These are phyloP conservation scores for Sericinus montela DNA, from an alignment of 2,888 invertebrate genomes.

Conservation along the genomic window DNA sequence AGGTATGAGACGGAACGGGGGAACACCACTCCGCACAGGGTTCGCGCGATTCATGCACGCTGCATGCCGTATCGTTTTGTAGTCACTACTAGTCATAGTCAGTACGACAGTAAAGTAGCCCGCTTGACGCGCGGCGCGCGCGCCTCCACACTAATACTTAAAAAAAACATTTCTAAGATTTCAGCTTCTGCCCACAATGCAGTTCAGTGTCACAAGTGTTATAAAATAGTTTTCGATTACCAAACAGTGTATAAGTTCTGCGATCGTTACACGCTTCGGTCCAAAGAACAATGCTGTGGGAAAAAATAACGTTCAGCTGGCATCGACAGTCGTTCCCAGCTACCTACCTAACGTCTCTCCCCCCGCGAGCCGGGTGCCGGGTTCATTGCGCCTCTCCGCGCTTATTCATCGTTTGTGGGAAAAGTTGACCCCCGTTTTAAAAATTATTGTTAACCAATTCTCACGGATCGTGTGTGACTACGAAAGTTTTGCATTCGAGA, in stretches of 20 bases:
- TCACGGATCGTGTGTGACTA: slow-evolving; percentile 64
- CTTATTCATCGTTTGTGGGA: slow-evolving; percentile 80
- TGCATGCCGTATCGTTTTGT: slow-evolving; percentile 41
- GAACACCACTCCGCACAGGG: slow-evolving; percentile 37
- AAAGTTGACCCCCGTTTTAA: slow-evolving; percentile 76
- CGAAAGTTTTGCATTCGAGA: slow-evolving; percentile 30
- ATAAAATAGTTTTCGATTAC: slow-evolving; percentile 37
- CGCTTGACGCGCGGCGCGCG: slow-evolving; percentile 71
- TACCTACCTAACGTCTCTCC: slow-evolving; percentile 72
- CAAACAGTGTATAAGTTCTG: slow-evolving; percentile 25
- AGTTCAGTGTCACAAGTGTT: slow-evolving; percentile 38
- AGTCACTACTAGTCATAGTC: slow-evolving; percentile 26
- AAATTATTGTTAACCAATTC: slow-evolving; percentile 77
- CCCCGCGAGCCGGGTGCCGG: slow-evolving; percentile 73
- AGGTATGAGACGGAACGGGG: slow-evolving; percentile 53
- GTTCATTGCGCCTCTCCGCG: slow-evolving; percentile 78
- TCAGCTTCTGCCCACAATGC: slow-evolving; percentile 55
- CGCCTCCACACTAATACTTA: slow-evolving; percentile 42
- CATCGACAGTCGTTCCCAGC: slow-evolving; percentile 77
- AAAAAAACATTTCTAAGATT: slow-evolving; percentile 49
- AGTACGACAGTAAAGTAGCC: slow-evolving; percentile 55
- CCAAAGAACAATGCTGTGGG: slow-evolving; percentile 80
- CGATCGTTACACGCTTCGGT: slow-evolving; percentile 61
- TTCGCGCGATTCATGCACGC: slow-evolving; percentile 62
- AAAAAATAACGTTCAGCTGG: slow-evolving; percentile 81